A percentile compares a stretch with the other conserved stretches of the same genome.
Conservation (phyloP, 2,797 vertebrate species). For the Vireo griseus region DNA sequence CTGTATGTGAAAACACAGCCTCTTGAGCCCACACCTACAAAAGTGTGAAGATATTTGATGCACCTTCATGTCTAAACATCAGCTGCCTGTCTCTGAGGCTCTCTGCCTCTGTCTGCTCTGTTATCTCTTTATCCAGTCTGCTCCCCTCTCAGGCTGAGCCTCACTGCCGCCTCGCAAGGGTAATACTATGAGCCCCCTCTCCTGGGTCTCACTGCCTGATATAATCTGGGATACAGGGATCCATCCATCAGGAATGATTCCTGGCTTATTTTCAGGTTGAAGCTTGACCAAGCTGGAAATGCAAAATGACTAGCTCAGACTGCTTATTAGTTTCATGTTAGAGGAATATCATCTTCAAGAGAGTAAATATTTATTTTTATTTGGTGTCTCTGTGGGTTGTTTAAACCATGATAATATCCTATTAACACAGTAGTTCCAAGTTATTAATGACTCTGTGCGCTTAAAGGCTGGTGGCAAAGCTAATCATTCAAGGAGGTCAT, state of each 20-base stretch:
- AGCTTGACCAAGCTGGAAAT: neutral
- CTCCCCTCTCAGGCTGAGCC: neutral
- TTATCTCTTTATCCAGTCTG: neutral
- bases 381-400: slow-evolving; percentile 17
- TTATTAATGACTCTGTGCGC: slow-evolving; percentile 15
- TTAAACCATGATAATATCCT: slow-evolving; percentile 8
- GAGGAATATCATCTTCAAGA: neutral
- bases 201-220: neutral
- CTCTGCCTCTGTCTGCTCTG: neutral
- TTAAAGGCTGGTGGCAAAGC: slow-evolving; percentile 35
- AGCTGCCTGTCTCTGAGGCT: neutral
- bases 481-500: slow-evolving; percentile 22
- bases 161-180: accelerated
- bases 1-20: neutral
- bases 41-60: neutral
- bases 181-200: accelerated
- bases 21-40: accelerated
- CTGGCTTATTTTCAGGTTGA: neutral
- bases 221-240: neutral
- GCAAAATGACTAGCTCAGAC: neutral
- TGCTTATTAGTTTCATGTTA: slow-evolving; percentile 19
- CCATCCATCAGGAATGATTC: neutral
- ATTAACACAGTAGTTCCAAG: neutral
- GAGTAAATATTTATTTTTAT: slow-evolving; percentile 14
- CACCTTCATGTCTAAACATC: neutral